A percentile compares a stretch with the other conserved stretches of the same genome.
Evolutionary conservation across 2,797 vertebrate species (phyloP).

Genomic region (Pseudomugil tenellus): DNA sequence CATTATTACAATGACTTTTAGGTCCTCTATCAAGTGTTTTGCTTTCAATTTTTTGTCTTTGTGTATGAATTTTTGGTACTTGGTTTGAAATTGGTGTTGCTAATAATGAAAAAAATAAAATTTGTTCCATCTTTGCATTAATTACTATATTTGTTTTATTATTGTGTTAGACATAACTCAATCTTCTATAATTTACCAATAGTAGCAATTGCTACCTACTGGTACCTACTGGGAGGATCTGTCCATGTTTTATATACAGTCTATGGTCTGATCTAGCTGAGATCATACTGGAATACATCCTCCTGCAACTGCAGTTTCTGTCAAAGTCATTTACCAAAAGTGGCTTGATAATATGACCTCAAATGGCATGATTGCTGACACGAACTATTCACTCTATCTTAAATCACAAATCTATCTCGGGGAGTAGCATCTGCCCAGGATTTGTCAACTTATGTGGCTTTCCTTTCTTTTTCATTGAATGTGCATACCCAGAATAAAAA

Average conservation of each 20-base stretch:
- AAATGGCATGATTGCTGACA: slow-evolving; percentile 59
- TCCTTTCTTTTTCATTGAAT: slow-evolving; percentile 21
- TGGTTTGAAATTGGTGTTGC: neutral
- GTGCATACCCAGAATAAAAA: slow-evolving; percentile 40
- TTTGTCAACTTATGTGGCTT: slow-evolving; percentile 63
- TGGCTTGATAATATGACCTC: slow-evolving; percentile 49
- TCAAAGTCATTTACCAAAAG: slow-evolving; percentile 38
- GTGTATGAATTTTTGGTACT: neutral
- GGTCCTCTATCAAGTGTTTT: neutral
- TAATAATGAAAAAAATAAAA: no score
- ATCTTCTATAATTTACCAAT: no score
- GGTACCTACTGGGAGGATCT: no score
- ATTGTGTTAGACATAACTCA: no score
- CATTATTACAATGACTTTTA: neutral
- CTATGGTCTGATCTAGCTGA: slow-evolving; percentile 18
- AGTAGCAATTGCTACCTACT: no score
- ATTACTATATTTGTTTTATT: no score
- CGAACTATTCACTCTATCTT: slow-evolving; percentile 49
- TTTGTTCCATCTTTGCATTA: no score
- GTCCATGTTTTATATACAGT: no score
- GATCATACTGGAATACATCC: slow-evolving; percentile 14
- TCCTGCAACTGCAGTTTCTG: slow-evolving; percentile 14
- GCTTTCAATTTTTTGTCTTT: neutral
- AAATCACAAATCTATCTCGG: slow-evolving; percentile 54
- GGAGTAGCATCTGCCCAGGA: slow-evolving; percentile 38